Conservation (phyloP, 2,113 vertebrate genomes). For the Cephalopholis sonnerati region DNA sequence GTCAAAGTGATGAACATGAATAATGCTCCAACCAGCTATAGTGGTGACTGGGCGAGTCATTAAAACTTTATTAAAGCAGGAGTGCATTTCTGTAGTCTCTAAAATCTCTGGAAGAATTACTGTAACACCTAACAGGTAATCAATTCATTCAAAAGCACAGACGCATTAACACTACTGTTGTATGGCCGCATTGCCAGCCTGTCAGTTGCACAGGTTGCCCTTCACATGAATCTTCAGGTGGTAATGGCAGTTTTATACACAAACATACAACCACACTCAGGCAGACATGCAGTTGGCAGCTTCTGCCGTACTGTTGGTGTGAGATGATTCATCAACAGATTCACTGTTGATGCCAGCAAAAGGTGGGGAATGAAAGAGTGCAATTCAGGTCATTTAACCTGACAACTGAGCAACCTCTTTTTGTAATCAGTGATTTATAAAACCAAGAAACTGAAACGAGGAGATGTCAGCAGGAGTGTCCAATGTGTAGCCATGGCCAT, state of each 20-base stretch:
- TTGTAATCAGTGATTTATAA: conserved; percentile 45
- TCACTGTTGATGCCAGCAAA: background rate
- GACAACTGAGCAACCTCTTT: background rate
- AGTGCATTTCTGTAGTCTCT: background rate
- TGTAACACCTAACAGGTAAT: background rate
- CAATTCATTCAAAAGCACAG: background rate
- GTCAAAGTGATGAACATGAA: background rate
- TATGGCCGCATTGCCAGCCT: background rate
- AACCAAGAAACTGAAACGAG: background rate
- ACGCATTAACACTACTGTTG: background rate
- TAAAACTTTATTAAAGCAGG: background rate
- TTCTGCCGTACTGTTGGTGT: background rate
- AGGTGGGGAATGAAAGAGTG: background rate
- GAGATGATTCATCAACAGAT: background rate
- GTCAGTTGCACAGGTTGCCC: conserved; percentile 1
- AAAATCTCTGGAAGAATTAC: background rate
- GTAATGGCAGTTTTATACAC: conserved; percentile 15
- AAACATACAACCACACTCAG: conserved; percentile 2
- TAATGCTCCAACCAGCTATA: background rate
- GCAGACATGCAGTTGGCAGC: background rate
- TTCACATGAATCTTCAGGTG: conserved; percentile 16
- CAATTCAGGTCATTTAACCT: background rate
- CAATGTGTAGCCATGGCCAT: background rate
- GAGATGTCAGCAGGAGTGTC: background rate
- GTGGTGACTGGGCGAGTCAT: background rate